Evolutionary conservation across 2,797 vertebrate species (phyloP), one percentile per base, ranked within the genome.

Genomic region (Phoeniculus purpureus): DNA sequence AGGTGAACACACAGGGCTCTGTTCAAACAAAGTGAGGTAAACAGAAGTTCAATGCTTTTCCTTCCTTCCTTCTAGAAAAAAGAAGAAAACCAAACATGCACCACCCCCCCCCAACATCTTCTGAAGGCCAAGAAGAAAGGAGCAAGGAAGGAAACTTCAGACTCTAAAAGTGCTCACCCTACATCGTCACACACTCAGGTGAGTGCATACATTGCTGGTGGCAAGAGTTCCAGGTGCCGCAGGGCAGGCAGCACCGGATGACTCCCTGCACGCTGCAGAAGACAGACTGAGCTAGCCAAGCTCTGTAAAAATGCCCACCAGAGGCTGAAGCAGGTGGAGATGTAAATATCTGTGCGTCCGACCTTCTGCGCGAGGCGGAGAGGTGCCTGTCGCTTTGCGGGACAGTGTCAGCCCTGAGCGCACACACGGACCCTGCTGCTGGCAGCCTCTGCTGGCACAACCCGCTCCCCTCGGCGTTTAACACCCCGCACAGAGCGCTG

Each of bases 1-100:
- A 81, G 66, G 77, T 78, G 43, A 70, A 89, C 93, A 94, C 87
- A 87, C 76, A 92, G 85, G 59, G 83, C 89, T 88, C 94, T 95
- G 87, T 90, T 95, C 85, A 85, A 87, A 68, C 83, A 89, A 15
- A 75, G 91, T 10, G 72, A 87, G 85, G 75, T 81, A 94, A 85
- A 58, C 78, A 90, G 85, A 32, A 88, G 81, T 74, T 67, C 93
- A 70, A 19, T 0, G 18, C 81, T 90, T 76, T 91, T 66, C 83
- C 89, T 89, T 87, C 92, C 81, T 88, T 61, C 80, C 88, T 89
- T 58, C 10, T 20, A 59, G 16, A 26, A 34, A 45, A 29, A 40
- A 29, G 10, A n/a, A 64, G 26, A 54, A 34, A 29, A n/a, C 6
- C 13, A 4, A 43, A 43, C n/a, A n/a, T 16, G 13, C 43, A 43